Percentiles rank a stretch among this genome's conserved stretches.
phyloP scores from a whole-genome alignment of 2,888 invertebrate species.

The Andricus quercusramuli region DNA sequence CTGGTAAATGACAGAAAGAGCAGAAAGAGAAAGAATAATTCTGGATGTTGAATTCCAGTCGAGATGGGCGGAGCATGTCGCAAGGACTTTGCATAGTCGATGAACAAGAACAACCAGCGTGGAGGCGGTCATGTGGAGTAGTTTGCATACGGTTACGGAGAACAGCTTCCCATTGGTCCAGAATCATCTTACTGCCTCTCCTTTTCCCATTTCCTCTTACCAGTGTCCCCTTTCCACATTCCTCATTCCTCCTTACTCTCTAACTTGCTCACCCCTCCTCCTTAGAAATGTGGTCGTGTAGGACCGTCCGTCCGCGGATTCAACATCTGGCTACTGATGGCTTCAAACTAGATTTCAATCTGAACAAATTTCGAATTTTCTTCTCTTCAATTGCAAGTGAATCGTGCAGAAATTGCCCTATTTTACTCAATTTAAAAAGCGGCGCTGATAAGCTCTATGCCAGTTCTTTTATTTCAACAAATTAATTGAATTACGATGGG shows the following conservation, averaged over 20 bases:
- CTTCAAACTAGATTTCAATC: neutral
- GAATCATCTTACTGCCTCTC: conserved; percentile 51
- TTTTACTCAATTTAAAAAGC: too few relatives aligned
- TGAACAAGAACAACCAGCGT: conserved; percentile 64
- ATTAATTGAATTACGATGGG: too few relatives aligned
- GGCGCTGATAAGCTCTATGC: too few relatives aligned
- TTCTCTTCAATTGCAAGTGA: neutral
- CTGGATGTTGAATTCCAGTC: conserved; percentile 24
- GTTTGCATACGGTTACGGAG: conserved; percentile 74
- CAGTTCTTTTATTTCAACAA: too few relatives aligned
- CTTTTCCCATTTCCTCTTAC: conserved; percentile 55
- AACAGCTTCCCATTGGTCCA: conserved; percentile 76
- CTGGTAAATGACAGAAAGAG: conserved; percentile 2
- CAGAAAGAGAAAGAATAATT: conserved; percentile 29
- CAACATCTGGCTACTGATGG: conserved; percentile 11
- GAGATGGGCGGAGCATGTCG: conserved; percentile 71
- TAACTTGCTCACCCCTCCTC: conserved; percentile 16
- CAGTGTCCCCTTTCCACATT: conserved; percentile 53
- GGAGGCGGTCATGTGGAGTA: conserved; percentile 73
- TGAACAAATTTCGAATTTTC: neutral
- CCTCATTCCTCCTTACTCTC: conserved; percentile 49
- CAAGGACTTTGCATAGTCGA: conserved; percentile 74
- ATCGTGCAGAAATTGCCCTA: too few relatives aligned
- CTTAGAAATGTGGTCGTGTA: conserved; percentile 3
- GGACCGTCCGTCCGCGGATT: conserved; percentile 23